Evolutionary conservation across 2,888 invertebrate species (phyloP).

Genomic region (Lymantria monacha): DNA sequence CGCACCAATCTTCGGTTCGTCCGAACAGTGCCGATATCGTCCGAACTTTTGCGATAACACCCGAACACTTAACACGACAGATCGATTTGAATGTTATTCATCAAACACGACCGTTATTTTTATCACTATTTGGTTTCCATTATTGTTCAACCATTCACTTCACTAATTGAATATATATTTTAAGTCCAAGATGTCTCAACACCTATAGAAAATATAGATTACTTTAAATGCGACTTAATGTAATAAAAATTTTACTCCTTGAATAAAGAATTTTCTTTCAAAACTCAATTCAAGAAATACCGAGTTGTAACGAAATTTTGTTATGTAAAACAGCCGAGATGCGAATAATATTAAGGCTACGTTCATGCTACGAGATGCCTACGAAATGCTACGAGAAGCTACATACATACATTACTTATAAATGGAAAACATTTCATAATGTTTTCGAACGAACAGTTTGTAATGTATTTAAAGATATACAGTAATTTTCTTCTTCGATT

Average conservation of each 20-base stretch:
- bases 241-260: neutral
- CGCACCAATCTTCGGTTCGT: conserved; percentile 34
- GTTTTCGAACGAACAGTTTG: too few species aligned
- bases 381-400: conserved; percentile 6
- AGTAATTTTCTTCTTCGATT: too few species aligned
- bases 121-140: conserved; percentile 49
- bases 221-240: neutral
- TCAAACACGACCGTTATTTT: conserved; percentile 24
- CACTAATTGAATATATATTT: conserved; percentile 2
- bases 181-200: neutral
- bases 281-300: neutral
- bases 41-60: conserved; percentile 24
- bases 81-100: conserved; percentile 16
- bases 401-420: neutral
- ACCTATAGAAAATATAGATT: neutral
- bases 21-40: conserved; percentile 34
- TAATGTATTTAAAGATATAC: too few species aligned
- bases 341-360: neutral
- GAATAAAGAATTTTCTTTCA: too few species aligned
- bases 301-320: neutral
- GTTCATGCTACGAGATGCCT: neutral
- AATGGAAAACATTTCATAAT: too few species aligned
- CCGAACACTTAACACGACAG: conserved; percentile 18
- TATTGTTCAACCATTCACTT: conserved; percentile 17
- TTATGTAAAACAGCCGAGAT: neutral